Conservation (phyloP, 2,113 vertebrate species). For the Daubentonia madagascariensis region DNA sequence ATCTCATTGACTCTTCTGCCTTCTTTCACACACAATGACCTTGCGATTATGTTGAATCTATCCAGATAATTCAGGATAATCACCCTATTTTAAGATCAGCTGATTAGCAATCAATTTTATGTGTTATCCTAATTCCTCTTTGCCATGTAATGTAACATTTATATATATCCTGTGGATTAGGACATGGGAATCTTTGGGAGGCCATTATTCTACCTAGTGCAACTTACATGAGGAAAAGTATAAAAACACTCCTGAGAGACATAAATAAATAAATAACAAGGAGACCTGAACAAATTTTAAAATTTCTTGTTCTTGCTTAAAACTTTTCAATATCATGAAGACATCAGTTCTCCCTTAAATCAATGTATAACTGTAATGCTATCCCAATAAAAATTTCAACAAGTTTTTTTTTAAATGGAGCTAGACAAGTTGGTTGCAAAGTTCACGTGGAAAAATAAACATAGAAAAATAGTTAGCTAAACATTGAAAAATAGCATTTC, state of each 20-base stretch:
- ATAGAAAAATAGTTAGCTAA: background rate
- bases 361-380: background rate
- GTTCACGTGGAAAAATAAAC: background rate
- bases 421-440: background rate
- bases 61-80: background rate
- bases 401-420: background rate
- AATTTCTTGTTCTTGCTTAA: background rate
- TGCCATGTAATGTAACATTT: background rate
- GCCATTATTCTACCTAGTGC: background rate
- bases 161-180: background rate
- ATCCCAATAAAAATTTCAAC: background rate
- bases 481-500: background rate
- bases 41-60: background rate
- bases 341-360: background rate
- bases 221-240: background rate
- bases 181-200: background rate
- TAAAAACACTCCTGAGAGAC: background rate
- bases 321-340: background rate
- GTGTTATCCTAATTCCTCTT: background rate
- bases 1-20: background rate
- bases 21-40: background rate
- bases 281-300: background rate
- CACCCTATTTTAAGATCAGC: background rate
- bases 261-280: background rate
- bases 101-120: background rate